phyloP scores from a whole-genome alignment of 1,140 invertebrate species.

The Bicyclus anynana region DNA sequence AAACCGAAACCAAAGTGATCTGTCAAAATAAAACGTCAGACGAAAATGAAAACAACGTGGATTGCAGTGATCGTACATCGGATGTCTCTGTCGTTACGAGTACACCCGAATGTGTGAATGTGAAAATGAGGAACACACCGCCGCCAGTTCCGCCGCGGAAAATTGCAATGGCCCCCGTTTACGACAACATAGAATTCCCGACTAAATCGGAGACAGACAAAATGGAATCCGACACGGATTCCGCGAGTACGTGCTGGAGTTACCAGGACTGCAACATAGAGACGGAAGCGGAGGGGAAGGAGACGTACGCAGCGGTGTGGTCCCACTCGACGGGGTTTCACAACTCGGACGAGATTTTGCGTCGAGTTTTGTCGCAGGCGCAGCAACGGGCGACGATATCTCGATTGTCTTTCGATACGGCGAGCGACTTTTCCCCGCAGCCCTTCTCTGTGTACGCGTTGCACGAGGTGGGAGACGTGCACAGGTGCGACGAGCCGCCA shows the following conservation, averaged over 20 bases:
- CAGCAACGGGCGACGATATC: conserved; percentile 56
- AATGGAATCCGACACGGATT: conserved; percentile 43
- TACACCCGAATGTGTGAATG: conserved; percentile 47
- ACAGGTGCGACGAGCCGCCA: conserved; percentile 51
- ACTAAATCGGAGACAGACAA: not conserved
- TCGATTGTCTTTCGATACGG: conserved; percentile 59
- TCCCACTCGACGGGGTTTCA: conserved; percentile 63
- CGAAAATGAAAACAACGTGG: conserved; percentile 36
- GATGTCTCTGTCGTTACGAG: conserved; percentile 51
- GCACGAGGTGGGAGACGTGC: conserved; percentile 55
- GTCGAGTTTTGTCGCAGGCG: conserved; percentile 48
- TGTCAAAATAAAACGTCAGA: conserved; percentile 28
- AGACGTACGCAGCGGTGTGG: conserved; percentile 58
- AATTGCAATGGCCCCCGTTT: conserved; percentile 36
- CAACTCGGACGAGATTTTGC: conserved; percentile 63
- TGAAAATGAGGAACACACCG: conserved; percentile 28
- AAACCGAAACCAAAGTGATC: conserved; percentile 33
- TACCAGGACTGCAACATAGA: conserved; percentile 62
- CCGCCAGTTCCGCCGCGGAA: conserved; percentile 56
- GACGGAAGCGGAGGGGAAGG: conserved; percentile 37
- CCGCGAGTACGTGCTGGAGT: conserved; percentile 66
- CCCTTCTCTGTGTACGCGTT: conserved; percentile 58
- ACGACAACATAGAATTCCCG: conserved; percentile 43
- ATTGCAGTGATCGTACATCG: conserved; percentile 48
- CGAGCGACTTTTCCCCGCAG: conserved; percentile 50